Evolutionary conservation across 2,797 vertebrate genomes (phyloP).

Genomic region (Semaprochilodus insignis): DNA sequence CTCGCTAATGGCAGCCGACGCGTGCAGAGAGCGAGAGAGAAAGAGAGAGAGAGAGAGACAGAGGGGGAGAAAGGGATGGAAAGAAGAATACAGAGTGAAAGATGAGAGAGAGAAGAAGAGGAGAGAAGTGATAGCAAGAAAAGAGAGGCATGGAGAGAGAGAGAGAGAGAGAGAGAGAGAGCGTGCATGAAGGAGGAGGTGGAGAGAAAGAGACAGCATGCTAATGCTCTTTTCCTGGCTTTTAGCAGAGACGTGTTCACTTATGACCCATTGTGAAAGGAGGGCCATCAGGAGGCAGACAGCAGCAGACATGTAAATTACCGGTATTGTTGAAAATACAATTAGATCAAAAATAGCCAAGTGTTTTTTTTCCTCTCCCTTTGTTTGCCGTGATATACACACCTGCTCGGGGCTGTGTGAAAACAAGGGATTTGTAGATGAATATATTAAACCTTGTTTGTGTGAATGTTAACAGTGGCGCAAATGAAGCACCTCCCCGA

Average conservation of each 20-base stretch:
- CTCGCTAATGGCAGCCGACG: slow-evolving; percentile 79
- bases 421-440: slow-evolving; percentile 37
- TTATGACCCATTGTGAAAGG: neutral
- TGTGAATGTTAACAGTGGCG: slow-evolving; percentile 18
- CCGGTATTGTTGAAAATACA: slow-evolving; percentile 34
- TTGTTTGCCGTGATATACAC: slow-evolving; percentile 8
- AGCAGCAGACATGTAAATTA: slow-evolving; percentile 38
- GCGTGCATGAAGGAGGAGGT: neutral
- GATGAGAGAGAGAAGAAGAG: slow-evolving; percentile 11
- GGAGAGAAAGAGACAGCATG: neutral
- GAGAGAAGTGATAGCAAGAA: neutral
- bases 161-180: neutral
- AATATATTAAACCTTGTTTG: slow-evolving; percentile 29
- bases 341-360: slow-evolving; percentile 42
- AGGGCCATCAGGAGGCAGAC: neutral
- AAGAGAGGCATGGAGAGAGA: neutral
- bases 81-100: slow-evolving; percentile 23
- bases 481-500: slow-evolving; percentile 13
- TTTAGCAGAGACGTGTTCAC: slow-evolving; percentile 4
- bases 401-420: slow-evolving; percentile 1
- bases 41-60: slow-evolving; percentile 18
- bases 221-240: neutral
- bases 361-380: neutral
- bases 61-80: neutral
- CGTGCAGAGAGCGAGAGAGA: slow-evolving; percentile 72